Conservation (phyloP, 2,797 vertebrate genomes). For the Protonibea diacanthus region DNA sequence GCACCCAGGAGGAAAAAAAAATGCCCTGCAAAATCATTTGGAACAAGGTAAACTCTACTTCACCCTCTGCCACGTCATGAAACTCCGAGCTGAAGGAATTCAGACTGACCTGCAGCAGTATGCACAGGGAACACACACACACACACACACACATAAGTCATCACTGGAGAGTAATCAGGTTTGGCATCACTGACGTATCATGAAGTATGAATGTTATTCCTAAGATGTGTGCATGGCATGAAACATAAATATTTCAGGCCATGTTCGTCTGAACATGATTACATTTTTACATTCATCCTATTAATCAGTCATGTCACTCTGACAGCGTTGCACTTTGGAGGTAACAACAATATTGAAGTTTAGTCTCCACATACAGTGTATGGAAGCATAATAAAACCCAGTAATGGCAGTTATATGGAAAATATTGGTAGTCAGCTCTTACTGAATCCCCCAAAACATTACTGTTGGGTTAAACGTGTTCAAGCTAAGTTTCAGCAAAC, state of each 20-base stretch:
- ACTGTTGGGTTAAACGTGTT: not conserved
- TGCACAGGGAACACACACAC: constrained; percentile 14
- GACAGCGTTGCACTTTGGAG: not conserved
- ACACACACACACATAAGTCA: constrained; percentile 11
- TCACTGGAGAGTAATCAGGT: constrained; percentile 33
- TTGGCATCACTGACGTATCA: constrained; percentile 18
- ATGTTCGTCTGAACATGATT: not conserved
- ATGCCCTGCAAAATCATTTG: constrained; percentile 6
- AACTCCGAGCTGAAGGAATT: constrained; percentile 45
- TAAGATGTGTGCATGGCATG: not conserved
- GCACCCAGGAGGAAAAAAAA: constrained; percentile 25
- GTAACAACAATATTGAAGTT: not conserved
- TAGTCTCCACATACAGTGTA: not conserved
- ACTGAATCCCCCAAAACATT: not conserved
- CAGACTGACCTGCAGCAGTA: constrained; percentile 37
- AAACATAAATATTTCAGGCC: constrained; percentile 19
- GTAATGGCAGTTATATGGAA: not conserved
- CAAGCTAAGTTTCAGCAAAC: not conserved
- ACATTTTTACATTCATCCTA: not conserved
- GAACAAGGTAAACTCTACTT: constrained; percentile 18
- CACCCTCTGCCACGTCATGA: constrained; percentile 10
- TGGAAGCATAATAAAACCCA: not conserved
- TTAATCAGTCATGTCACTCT: constrained; percentile 3
- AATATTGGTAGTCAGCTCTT: not conserved
- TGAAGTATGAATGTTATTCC: constrained; percentile 42